phyloP scores from a whole-genome alignment of 2,797 vertebrate genomes.

The Naso thynnoides region DNA sequence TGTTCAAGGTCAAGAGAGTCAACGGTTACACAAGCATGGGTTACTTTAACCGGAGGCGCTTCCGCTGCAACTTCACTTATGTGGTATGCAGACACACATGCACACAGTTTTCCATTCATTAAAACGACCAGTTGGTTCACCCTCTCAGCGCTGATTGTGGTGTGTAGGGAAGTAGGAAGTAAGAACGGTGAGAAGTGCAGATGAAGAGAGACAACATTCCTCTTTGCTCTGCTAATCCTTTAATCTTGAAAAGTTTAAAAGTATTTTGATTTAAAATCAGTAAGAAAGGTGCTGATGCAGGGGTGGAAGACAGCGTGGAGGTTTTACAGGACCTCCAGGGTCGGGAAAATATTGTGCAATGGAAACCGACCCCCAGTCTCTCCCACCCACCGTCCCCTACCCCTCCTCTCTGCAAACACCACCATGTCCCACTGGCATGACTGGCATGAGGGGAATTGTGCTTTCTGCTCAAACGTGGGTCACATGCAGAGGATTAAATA shows the following conservation, averaged over 20 bases:
- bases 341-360: conserved; percentile 60
- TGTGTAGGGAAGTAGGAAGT: background rate
- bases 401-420: conserved; percentile 35
- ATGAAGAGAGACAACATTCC: background rate
- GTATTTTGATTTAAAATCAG: conserved; percentile 10
- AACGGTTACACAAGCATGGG: conserved; percentile 29
- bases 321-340: conserved; percentile 3
- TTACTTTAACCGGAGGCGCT: conserved; percentile 12
- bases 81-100: conserved; percentile 4
- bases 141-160: background rate
- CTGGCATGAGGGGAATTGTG: conserved; percentile 67
- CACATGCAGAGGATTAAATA: conserved; percentile 76
- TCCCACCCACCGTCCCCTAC: background rate
- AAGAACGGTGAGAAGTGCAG: background rate
- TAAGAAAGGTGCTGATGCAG: background rate
- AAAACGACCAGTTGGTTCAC: background rate
- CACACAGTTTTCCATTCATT: conserved; percentile 31
- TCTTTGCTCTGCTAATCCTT: background rate
- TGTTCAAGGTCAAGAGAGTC: conserved; percentile 18
- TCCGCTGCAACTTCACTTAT: conserved; percentile 17
- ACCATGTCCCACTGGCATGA: conserved; percentile 49
- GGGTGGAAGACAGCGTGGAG: background rate
- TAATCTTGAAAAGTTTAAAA: background rate
- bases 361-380: conserved; percentile 57
- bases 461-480: conserved; percentile 68